Evolutionary conservation across 2,888 invertebrate species (phyloP), one percentile per base, ranked within the genome.

Genomic region (Drosophila nr. fundita): DNA sequence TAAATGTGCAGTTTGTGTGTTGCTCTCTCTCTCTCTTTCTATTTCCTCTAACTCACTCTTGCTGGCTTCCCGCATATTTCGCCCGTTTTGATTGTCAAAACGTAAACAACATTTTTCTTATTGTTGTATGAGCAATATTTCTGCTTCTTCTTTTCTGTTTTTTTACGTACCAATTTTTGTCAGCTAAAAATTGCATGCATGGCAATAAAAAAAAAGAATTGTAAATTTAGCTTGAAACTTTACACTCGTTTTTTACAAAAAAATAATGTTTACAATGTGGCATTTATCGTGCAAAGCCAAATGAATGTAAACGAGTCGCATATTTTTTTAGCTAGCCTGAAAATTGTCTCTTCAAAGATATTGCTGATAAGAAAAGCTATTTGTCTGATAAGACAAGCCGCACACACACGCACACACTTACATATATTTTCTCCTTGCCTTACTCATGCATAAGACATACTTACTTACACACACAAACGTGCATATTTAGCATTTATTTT

Each of bases 21-120:
- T 50, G 27, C 48, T 64, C 36, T 55, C 42, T 50, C 24, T 50
- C 18, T 6, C 18, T 29, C 40, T 55, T 13, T 49, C 18, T 18
- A 27, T 18, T 49, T 49, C 18, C 10, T n/a, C 36, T 11, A 24
- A 15, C 55, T 74, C 48, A 38, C 60, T 18, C 34, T 45, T 30
- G 10, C 24, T 42, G 30, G 42, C 63, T 50, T 15, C 58, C 32
- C 57, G 40, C 50, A 55, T 61, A 58, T 73, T 82, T 89, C 68
- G 62, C 68, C 61, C 80, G 72, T 54, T 84, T 78, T 54, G 64
- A 78, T 80, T 82, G 88, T 63, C 57, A 69, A 85, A 89, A 85
- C 75, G 87, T 85, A 85, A 85, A 85, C 85, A 85, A 89, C 89
- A 78, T 87, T 85, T 87, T 82, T 71, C 60, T 66, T 64, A 30